Evolutionary conservation across 2,888 invertebrate species (phyloP), one percentile per base, ranked within the genome.

Genomic region (Parnassius smintheus): DNA sequence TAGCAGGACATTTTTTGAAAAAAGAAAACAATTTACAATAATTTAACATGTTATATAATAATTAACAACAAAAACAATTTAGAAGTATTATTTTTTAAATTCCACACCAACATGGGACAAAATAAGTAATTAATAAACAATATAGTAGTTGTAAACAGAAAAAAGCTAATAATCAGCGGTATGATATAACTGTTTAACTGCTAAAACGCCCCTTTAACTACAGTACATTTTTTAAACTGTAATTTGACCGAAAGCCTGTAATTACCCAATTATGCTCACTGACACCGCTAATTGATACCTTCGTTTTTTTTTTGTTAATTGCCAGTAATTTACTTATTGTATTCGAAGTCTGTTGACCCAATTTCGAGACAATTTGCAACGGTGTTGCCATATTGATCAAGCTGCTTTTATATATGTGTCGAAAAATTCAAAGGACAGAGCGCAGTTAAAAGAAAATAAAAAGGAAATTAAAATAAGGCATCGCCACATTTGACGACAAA

Each of bases 391-490:
- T 62, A 65, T 59, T 46, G n/a, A 50, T 51, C 49, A 48, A 45
- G 51, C 25, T 18, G 22, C 49, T 54, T 18, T 46, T 45, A 63
- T 61, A 62, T 58, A 62, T 22, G 18, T n/a, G 35, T 55, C 45
- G n/a, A 54, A 65, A 62, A 65, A 13, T 50, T 53, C n/a, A n/a
- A n/a, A n/a, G 51, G 56, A 51, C 51, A 55, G 52, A 56, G 2
- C 52, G 52, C 52, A 41, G 61, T 56, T 61, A 52, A 61, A 55
- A 49, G 18, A 22, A 22, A 61, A 56, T 51, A 56, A 61, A 53
- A 49, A 48, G 12, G 13, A 10, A 1, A 41, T n/a, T 35, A 9
- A 35, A 13, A 42, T 56, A 44, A 51, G 25, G 56, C 52, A 35
- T 9, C n/a, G 49, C 9, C 56, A 56, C 35, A 51, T 41, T n/a